Evolutionary conservation across 2,113 vertebrate genomes (phyloP).

Genomic region (Ibidorhyncha struthersii): DNA sequence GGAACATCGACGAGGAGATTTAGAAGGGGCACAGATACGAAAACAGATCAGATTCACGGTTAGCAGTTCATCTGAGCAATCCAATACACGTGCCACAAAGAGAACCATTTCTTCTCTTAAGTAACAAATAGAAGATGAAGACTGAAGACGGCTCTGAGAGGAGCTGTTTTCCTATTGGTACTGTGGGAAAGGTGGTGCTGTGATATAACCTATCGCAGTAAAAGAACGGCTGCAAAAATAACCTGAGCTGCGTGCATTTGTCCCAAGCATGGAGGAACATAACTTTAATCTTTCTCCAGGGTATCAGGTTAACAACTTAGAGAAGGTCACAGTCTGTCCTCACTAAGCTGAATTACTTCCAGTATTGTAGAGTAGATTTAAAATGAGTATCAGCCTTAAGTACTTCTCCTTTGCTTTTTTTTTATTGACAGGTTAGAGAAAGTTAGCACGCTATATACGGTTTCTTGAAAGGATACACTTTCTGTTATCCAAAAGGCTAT

Average conservation of each 20-base stretch:
- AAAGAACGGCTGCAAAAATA: background rate
- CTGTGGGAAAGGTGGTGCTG: background rate
- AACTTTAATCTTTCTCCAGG: background rate
- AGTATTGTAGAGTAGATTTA: background rate
- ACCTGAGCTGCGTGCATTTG: background rate
- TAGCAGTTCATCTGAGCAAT: background rate
- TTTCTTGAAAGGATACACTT: background rate
- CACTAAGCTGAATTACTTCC: background rate
- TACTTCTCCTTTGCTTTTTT: background rate
- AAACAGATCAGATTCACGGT: background rate
- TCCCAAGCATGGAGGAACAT: background rate
- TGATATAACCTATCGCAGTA: fast-evolving
- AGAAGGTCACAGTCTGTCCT: background rate
- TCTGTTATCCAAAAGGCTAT: background rate
- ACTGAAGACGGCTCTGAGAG: background rate
- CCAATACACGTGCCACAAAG: too few species aligned
- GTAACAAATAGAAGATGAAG: background rate
- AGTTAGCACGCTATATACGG: background rate
- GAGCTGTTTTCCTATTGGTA: background rate
- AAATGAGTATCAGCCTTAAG: background rate
- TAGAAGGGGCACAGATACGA: background rate
- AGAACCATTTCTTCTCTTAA: background rate
- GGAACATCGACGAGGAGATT: background rate
- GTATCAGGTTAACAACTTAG: background rate
- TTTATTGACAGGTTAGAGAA: background rate